A percentile compares a stretch with the other conserved stretches of the same genome.
These are phyloP conservation scores for Drosophila subsilvestris DNA, from an alignment of 2,888 invertebrate genomes.

Conservation along the genomic window DNA sequence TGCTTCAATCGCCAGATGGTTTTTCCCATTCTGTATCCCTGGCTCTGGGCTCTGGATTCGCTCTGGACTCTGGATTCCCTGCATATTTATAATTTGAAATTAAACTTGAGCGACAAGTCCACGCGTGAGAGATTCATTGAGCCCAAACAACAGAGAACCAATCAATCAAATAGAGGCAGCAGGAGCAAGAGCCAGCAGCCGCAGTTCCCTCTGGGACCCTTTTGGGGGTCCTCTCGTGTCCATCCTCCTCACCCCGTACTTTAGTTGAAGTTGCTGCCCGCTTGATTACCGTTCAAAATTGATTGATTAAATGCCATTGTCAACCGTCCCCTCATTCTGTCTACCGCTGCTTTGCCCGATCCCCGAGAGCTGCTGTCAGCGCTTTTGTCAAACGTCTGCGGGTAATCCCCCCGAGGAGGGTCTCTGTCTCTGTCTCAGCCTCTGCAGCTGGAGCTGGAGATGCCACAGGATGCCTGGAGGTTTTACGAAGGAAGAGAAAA, in stretches of 20 bases:
- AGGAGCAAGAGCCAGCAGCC: conserved; percentile 18
- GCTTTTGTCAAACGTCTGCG: conserved; percentile 72
- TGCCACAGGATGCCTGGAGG: not conserved
- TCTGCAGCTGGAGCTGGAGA: conserved; percentile 21
- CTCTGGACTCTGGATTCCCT: conserved; percentile 6
- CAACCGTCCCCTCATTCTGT: conserved; percentile 40
- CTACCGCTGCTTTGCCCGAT: conserved; percentile 18
- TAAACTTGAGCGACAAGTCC: conserved; percentile 65
- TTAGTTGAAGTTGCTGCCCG: conserved; percentile 70
- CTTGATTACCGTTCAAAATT: conserved; percentile 81
- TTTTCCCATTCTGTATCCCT: conserved; percentile 24
- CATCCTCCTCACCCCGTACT: conserved; percentile 75
- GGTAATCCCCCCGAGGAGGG: conserved; percentile 62
- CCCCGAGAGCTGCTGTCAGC: conserved; percentile 55
- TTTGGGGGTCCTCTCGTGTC: conserved; percentile 27
- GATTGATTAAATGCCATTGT: conserved; percentile 79
- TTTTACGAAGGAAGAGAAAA: conserved; percentile 26
- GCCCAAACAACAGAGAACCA: conserved; percentile 55
- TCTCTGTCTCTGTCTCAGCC: conserved; percentile 45
- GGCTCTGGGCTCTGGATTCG: conserved; percentile 1
- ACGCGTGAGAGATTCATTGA: conserved; percentile 65
- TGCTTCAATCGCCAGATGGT: conserved; percentile 60
- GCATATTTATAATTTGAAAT: conserved; percentile 76
- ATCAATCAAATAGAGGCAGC: conserved; percentile 63
- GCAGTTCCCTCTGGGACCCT: conserved; percentile 35